These are phyloP conservation scores for Acanthisitta chloris DNA, from an alignment of 2,113 vertebrate genomes.

Conservation along the genomic window DNA sequence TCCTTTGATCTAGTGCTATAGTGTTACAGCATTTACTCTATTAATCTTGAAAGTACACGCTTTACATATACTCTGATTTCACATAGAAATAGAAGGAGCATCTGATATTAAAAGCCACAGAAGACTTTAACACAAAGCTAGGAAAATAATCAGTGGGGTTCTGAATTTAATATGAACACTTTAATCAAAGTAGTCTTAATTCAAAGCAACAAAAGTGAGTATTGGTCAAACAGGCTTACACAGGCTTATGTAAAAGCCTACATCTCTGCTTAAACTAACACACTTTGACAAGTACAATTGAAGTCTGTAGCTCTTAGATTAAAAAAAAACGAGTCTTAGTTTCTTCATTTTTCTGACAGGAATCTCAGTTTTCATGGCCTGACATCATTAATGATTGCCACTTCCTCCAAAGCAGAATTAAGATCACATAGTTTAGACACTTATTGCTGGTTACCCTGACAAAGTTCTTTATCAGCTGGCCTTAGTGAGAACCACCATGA, in stretches of 20 bases:
- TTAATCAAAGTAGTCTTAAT: background rate
- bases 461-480: background rate
- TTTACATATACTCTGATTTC: background rate
- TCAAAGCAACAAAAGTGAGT: background rate
- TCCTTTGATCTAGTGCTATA: background rate
- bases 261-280: background rate
- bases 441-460: background rate
- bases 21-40: background rate
- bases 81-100: background rate
- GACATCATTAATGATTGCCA: background rate
- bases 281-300: background rate
- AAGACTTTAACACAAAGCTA: background rate
- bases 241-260: background rate
- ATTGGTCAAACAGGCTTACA: background rate
- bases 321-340: background rate
- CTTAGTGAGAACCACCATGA: background rate
- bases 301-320: background rate
- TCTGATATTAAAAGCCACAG: background rate
- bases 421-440: background rate
- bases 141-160: background rate
- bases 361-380: background rate
- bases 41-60: background rate
- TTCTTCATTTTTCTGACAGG: background rate
- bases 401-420: background rate
- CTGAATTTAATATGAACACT: background rate